Percentiles rank a stretch among this genome's conserved stretches.
Conservation (phyloP, 2,888 invertebrate genomes). For the Slavum lentiscoides region DNA sequence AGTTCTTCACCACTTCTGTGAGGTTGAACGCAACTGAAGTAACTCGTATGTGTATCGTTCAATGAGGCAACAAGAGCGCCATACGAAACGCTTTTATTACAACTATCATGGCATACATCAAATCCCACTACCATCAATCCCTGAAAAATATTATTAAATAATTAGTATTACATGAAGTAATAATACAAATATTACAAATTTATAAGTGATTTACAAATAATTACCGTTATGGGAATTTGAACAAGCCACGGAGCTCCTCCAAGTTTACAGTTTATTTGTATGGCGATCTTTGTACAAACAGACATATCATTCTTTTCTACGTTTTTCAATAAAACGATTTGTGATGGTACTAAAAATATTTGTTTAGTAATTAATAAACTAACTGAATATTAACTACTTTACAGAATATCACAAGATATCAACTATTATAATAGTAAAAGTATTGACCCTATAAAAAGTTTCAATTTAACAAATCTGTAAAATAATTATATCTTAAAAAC, state of each 20-base stretch:
- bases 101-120: slow-evolving; percentile 85
- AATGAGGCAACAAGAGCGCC: slow-evolving; percentile 63
- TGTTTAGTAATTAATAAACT: neutral
- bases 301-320: slow-evolving; percentile 72
- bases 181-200: neutral
- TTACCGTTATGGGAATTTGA: slow-evolving; percentile 66
- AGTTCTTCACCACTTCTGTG: slow-evolving; percentile 78
- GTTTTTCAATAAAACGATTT: slow-evolving; percentile 62
- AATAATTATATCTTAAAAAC: no score
- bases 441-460: no score
- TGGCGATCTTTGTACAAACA: slow-evolving; percentile 87
- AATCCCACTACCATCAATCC: slow-evolving; percentile 82
- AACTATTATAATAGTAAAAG: no score
- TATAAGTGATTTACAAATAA: neutral
- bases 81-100: slow-evolving; percentile 63
- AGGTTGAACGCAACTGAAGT: slow-evolving; percentile 73
- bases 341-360: slow-evolving; percentile 60
- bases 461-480: no score
- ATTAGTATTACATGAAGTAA: neutral
- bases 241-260: slow-evolving; percentile 89
- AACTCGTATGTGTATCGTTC: slow-evolving; percentile 63
- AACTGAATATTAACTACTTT: no score
- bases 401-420: no score
- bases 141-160: slow-evolving; percentile 57
- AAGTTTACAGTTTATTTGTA: slow-evolving; percentile 90